Base-by-base conservation (phyloP, 2,888 invertebrate genomes). In the Sycophila texana region DNA sequence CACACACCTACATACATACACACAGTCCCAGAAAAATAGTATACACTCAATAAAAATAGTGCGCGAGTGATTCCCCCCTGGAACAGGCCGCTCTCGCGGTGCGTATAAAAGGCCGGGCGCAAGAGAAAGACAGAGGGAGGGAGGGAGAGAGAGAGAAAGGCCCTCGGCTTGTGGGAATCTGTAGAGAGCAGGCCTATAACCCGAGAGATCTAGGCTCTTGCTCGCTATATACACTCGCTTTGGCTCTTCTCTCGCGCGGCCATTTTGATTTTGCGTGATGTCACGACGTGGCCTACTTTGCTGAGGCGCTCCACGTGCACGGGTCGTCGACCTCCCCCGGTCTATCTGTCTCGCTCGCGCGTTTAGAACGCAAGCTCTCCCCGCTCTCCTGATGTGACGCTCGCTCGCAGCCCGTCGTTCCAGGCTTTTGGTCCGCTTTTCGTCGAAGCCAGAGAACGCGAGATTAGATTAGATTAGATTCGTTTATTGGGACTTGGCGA, bases 201-300 rank as follows among this genome's bases (percentile, higher is more conserved):
- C 26, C 26, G 7, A 5, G 39, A 10, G 39, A 39, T 39, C 26
- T 26, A 60, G 39, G 61, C 20, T 20, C 26, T 26, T 26, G 73
- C 12, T 26, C 47, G 61, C 57, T 47, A n/a, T n/a, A n/a, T n/a
- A n/a, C n/a, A n/a, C n/a, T n/a, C n/a, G 61, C 57, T 30, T 65
- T 72, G 49, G 80, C 79, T 76, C 75, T 39, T 39, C 63, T 75
- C 66, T 57, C 14, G 14, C 18, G 83, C 88, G 83, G 87, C 88
- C 88, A 88, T 88, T 86, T 88, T 88, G 87, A 84, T 86, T 88
- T 83, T 85, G 85, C 87, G 86, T 88, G 87, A 87, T 88, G 88
- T 88, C 88, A 88, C 88, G 87, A 82, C 85, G 86, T 88, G 88
- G 87, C 88, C 88, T 89, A 89, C 88, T 88, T 89, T 80, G 80